Evolutionary conservation across 1,140 invertebrate genomes (phyloP), one percentile per base, ranked within the genome.

Genomic region (Drosophila bifasciata): DNA sequence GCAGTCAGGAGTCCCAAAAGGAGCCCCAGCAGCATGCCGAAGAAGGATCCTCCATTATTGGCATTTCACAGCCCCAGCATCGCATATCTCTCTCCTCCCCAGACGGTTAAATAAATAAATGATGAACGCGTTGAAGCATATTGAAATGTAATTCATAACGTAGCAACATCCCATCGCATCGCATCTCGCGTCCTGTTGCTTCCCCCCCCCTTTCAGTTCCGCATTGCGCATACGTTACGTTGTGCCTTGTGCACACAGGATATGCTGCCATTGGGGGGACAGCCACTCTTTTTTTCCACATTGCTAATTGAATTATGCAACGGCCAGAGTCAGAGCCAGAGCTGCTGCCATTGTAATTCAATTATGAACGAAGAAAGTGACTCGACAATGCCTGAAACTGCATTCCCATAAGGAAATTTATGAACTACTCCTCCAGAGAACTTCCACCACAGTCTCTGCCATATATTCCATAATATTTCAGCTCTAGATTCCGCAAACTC

Each of bases 71-170:
- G 36, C 25, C 51, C 56, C 58, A 60, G 36, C 25, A 46, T 23
- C 55, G 28, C 16, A 52, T n/a, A n/a, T n/a, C n/a, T n/a, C n/a
- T 19, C 60, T 55, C 55, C 58, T n/a, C 53, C 77, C 51, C 53
- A 67, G 57, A 45, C 36, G 50, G 46, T 49, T 88, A 78, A 86
- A 86, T 86, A 78, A 86, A 86, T 86, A 86, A 86, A 78, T 81
- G 81, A 86, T 86, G 81, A 86, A 75, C 77, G 81, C 69, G 83
- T 71, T 86, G 81, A 86, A 75, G 81, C 81, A 86, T 81, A 86
- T 86, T 86, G 83, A 86, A 86, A 86, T 86, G 69, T 86, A 81
- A 86, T 86, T 86, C 81, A 86, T 81, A 86, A 86, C 81, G 57
- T 25, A 83, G 53, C 55, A 86, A 73, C 49, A 57, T 25, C 44